A percentile compares a stretch with the other conserved stretches of the same genome.
These are phyloP conservation scores for Mesorhabditis spiculigera DNA, from an alignment of 2,888 invertebrate species.

Conservation along the genomic window DNA sequence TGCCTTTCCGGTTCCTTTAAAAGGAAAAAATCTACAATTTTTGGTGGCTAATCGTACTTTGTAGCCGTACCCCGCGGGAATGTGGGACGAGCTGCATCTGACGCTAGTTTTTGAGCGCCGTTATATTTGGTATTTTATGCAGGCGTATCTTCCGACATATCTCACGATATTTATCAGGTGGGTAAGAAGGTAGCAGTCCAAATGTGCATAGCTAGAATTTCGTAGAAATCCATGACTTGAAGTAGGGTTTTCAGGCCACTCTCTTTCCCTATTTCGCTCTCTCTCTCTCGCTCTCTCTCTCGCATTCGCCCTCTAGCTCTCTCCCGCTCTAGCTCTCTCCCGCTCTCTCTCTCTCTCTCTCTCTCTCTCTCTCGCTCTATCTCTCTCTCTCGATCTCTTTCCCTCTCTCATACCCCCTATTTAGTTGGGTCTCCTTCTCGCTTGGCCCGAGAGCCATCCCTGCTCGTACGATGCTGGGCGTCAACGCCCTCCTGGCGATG, in stretches of 20 bases:
- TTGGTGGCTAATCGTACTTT: too few relatives aligned
- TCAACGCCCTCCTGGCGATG: constrained; percentile 47
- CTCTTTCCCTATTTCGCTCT: neutral
- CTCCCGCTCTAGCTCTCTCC: too few relatives aligned
- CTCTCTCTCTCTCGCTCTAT: too few relatives aligned
- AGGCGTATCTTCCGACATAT: constrained; percentile 51
- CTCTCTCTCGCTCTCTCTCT: too few relatives aligned
- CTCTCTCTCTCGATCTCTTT: too few relatives aligned
- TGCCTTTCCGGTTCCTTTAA: too few relatives aligned
- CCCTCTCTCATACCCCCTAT: neutral
- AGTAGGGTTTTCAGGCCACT: neutral
- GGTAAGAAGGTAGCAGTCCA: neutral
- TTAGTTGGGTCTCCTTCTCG: constrained; percentile 44
- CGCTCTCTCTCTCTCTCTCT: too few relatives aligned
- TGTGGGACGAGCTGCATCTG: constrained; percentile 49
- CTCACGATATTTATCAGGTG: constrained; percentile 48
- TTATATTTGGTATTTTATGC: constrained; percentile 51
- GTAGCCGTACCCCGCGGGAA: constrained; percentile 48
- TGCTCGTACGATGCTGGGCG: constrained; percentile 45
- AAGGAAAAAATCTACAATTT: too few relatives aligned
- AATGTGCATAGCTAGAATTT: neutral
- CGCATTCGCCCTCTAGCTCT: too few relatives aligned
- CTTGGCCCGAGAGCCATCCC: constrained; percentile 42
- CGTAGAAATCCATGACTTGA: neutral
- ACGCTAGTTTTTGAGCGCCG: constrained; percentile 36